Evolutionary conservation across 1,140 invertebrate genomes (phyloP), one percentile per base, ranked within the genome.

Genomic region (Gryon sp.): DNA sequence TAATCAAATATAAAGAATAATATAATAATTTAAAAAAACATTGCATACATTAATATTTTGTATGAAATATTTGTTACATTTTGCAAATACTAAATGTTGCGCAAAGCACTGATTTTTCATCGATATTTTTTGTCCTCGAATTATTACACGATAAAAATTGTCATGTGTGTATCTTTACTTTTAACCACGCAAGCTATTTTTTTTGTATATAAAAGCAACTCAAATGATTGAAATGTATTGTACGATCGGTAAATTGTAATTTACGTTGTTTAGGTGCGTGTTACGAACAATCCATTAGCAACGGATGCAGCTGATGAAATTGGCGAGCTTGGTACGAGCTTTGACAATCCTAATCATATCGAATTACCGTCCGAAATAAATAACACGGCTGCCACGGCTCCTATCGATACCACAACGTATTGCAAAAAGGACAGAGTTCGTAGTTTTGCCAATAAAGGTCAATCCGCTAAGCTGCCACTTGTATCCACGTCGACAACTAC

Each of bases 281-380:
- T 96, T 59, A 95, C 94, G 4, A 91, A 91, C 28, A 95, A 95
- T 87, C 94, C 94, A 3, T 87, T 94, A 30, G 92, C 92, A 82
- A 90, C 91, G 0, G 91, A 93, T 52, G 52, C 66, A 50, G 48
- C 73, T 14, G 91, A 92, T 75, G 90, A 92, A n/a, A 87, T 89
- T 24, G 87, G 87, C 66, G 89, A 90, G 76, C 70, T 91, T 83
- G 89, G 90, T 83, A 92, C 91, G 34, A 92, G 92, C 69, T 94
- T 94, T 84, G 93, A 94, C 82, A 93, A 93, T 88, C 92, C 92
- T 2, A 93, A 93, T 86, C 92, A 93, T 76, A 93, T 94, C 63
- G 92, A 94, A 80, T 86, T 93, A 63, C 91, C 92, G 3, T 92
- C 87, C 26, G 78, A 82, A 11, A 80, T 80, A 4, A 83, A 77